phyloP scores from a whole-genome alignment of 2,888 invertebrate genomes.

The Cheilosia scutellata region DNA sequence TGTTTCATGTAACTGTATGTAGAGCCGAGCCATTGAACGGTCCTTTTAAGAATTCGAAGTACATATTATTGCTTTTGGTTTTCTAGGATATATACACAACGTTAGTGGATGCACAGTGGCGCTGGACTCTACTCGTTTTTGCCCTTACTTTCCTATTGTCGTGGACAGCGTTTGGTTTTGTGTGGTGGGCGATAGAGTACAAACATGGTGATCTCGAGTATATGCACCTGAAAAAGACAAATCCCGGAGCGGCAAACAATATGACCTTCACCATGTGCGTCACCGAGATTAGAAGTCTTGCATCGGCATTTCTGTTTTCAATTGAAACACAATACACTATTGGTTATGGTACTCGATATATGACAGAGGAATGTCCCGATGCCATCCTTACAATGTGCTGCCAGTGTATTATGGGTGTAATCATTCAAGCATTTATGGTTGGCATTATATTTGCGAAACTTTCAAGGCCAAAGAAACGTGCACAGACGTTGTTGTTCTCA shows the following conservation, averaged over 20 bases:
- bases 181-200: slow-evolving; percentile 98
- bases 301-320: slow-evolving; percentile 97
- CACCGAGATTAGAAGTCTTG: slow-evolving; percentile 93
- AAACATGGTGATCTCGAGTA: slow-evolving; percentile 95
- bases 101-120: slow-evolving; percentile 96
- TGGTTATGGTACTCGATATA: slow-evolving; percentile 85
- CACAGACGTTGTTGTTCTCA: slow-evolving; percentile 97
- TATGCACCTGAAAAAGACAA: slow-evolving; percentile 80
- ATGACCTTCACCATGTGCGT: slow-evolving; percentile 93
- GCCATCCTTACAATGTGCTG: slow-evolving; percentile 96
- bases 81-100: slow-evolving; percentile 95
- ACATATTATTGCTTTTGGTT: slow-evolving; percentile 54
- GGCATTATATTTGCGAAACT: slow-evolving; percentile 89
- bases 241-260: slow-evolving; percentile 81
- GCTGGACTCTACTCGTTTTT: slow-evolving; percentile 96
- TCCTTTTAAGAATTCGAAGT: slow-evolving; percentile 36
- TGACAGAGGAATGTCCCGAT: slow-evolving; percentile 86
- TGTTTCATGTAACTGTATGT: slow-evolving; percentile 2
- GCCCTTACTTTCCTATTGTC: slow-evolving; percentile 95
- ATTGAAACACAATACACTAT: slow-evolving; percentile 99
- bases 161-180: slow-evolving; percentile 95
- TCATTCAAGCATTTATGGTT: slow-evolving; percentile 89
- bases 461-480: slow-evolving; percentile 97
- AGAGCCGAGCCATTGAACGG: slow-evolving; percentile 45
- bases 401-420: slow-evolving; percentile 91